These are phyloP conservation scores for Taenaris catops DNA, from an alignment of 2,888 invertebrate genomes.

Conservation along the genomic window DNA sequence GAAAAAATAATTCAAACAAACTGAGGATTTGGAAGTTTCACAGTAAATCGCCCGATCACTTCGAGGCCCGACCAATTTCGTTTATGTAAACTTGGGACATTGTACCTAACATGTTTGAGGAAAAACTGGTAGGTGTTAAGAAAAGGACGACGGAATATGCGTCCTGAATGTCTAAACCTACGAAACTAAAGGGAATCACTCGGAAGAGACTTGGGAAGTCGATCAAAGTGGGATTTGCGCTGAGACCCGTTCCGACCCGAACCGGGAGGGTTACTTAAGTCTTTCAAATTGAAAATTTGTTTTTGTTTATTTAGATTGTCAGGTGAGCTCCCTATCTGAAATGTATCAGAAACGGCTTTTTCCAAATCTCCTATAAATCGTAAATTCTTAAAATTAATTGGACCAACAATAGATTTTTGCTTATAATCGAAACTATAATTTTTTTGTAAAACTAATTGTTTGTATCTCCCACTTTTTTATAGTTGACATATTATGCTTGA, in stretches of 20 bases:
- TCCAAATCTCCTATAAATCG: no score
- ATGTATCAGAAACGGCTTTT: conserved; percentile 15
- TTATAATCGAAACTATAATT: no score
- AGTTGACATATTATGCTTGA: no score
- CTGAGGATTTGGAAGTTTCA: conserved; percentile 17
- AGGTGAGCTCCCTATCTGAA: conserved; percentile 38
- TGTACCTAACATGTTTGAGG: conserved; percentile 19
- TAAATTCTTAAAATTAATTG: no score
- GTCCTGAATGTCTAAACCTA: conserved; percentile 44
- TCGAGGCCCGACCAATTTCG: conserved; percentile 23
- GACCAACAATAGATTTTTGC: no score
- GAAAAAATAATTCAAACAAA: conserved; percentile 20
- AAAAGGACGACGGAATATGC: conserved; percentile 30
- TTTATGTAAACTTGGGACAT: conserved; percentile 23
- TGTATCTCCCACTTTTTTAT: no score
- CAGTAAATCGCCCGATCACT: conserved; percentile 20
- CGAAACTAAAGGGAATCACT: conserved; percentile 46
- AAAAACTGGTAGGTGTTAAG: conserved; percentile 27
- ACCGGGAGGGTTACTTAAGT: conserved; percentile 39
- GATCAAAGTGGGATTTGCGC: conserved; percentile 69
- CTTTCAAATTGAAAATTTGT: conserved; percentile 62
- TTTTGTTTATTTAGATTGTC: conserved; percentile 57
- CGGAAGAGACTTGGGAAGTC: conserved; percentile 44
- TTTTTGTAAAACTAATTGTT: no score
- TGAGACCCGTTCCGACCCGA: conserved; percentile 38